Evolutionary conservation across 2,113 vertebrate species (phyloP).

Genomic region (Rattus norvegicus): GRCr8 NC_086032.1:36193001-36193500

Average conservation of each 20-base stretch:
- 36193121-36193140: conserved; percentile 92
- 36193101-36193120: conserved; percentile 89
- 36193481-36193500: too few species aligned
- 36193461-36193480: too few species aligned
- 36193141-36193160: conserved; percentile 93
- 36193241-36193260: background rate
- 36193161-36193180: conserved; percentile 97
- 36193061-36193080: background rate
- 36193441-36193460: too few species aligned
- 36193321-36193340: background rate
- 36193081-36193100: conserved; percentile 87
- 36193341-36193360: background rate
- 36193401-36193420: too few species aligned
- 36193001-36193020: background rate
- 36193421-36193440: too few species aligned
- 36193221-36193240: background rate
- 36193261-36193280: background rate
- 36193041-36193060: background rate
- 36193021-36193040: background rate
- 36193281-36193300: background rate
- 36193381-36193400: too few species aligned
- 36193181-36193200: conserved; percentile 96
- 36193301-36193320: accelerated
- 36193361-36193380: too few species aligned
- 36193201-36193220: conserved; percentile 90